Evolutionary conservation across 2,888 invertebrate genomes (phyloP), one percentile per base, ranked within the genome.

Genomic region (Apotomis betuletana): DNA sequence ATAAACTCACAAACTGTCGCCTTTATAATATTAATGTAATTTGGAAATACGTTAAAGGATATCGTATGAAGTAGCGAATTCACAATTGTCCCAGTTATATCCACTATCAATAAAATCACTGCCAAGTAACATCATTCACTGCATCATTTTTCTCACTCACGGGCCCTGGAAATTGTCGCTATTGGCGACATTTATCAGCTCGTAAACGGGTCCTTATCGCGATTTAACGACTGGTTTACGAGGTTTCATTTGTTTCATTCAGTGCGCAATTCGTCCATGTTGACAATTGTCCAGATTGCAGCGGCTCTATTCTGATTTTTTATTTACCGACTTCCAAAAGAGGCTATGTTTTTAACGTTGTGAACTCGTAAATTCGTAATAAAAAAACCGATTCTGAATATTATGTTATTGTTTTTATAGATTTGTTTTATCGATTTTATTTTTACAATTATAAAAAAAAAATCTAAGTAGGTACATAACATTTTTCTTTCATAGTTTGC

Each of bases 151-250:
- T 71, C 67, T 67, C 38, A 67, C 49, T 67, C 57, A 41, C 61
- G n/a, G 41, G 41, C 46, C 15, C 12, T 59, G 12, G 12, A 61
- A 61, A 62, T 62, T 52, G 15, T 51, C 58, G 44, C 58, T 46
- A 52, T 15, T 49, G 62, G 67, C 77, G 72, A 74, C 76, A 77
- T 81, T 81, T 81, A 82, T 77, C 70, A 78, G 76, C 73, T 74
- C 76, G 77, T 82, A 82, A 83, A 79, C 78, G 77, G 76, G 69
- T 75, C 76, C 80, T 87, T 87, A 87, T 85, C 78, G 78, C 77
- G 77, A 80, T 85, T 90, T 91, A 91, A 92, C 90, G 91, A 89
- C 78, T 88, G 84, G 87, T 92, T 92, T 91, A 92, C 87, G 92
- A 91, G 75, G 81, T 81, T 92, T 92, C 92, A 92, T 92, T 92